These are phyloP conservation scores for Apistogramma diplotaenia DNA, from an alignment of 2,113 vertebrate genomes.

Conservation along the genomic window DNA sequence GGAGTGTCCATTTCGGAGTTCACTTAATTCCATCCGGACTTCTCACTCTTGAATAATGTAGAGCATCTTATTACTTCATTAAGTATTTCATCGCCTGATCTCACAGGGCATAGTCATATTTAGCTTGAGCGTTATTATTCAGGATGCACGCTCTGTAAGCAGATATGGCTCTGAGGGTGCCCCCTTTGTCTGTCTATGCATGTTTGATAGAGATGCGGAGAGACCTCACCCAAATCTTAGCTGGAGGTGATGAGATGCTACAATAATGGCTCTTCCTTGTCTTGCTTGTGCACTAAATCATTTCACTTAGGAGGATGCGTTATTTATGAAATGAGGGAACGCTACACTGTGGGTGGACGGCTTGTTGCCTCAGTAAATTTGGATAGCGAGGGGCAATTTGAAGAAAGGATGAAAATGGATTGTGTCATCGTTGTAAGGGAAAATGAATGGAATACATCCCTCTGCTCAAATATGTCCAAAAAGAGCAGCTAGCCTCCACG, in stretches of 20 bases:
- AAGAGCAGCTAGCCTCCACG: constrained; percentile 1
- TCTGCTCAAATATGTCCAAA: neutral
- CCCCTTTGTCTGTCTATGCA: neutral
- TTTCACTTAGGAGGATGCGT: constrained; percentile 51
- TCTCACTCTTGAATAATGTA: constrained; percentile 16
- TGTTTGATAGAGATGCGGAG: neutral
- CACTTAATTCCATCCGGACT: constrained; percentile 1
- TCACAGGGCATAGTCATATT: constrained; percentile 32
- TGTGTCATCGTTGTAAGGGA: neutral
- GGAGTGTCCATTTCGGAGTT: neutral
- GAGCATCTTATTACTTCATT: constrained; percentile 43
- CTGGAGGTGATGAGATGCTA: constrained; percentile 34
- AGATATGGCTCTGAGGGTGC: constrained; percentile 19
- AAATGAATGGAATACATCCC: constrained; percentile 20
- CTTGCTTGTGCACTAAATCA: constrained; percentile 27
- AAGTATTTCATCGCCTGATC: constrained; percentile 33
- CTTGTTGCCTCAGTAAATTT: neutral
- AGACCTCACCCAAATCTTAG: constrained; percentile 42
- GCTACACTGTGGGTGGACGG: constrained; percentile 23
- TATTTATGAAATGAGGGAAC: constrained; percentile 53
- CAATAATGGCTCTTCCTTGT: constrained; percentile 25
- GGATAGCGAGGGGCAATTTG: constrained; percentile 25
- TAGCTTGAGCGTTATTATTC: constrained; percentile 43
- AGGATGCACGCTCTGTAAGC: constrained; percentile 8
- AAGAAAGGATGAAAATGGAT: constrained; percentile 31